Evolutionary conservation across 1,140 invertebrate species (phyloP).

Genomic region (Drosophila kurseongensis): DNA sequence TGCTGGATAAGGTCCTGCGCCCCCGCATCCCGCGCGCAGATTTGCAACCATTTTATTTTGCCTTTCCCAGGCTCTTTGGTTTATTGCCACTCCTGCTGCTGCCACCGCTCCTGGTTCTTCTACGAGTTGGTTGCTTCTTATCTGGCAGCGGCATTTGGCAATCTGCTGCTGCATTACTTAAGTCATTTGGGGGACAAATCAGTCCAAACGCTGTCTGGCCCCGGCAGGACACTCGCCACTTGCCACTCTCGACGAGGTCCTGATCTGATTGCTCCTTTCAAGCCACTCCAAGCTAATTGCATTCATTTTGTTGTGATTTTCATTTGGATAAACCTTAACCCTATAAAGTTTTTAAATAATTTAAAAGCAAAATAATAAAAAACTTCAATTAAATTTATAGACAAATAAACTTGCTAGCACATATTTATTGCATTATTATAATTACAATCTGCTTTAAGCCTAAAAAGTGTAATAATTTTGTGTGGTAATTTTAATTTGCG

Average conservation of each 20-base stretch:
- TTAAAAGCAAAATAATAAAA: no score
- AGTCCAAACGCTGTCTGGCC: constrained; percentile 25
- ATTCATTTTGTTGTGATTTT: constrained; percentile 21
- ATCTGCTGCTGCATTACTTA: constrained; percentile 65
- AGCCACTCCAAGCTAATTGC: constrained; percentile 34
- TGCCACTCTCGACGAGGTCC: constrained; percentile 5
- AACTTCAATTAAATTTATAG: no score
- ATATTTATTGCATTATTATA: no score
- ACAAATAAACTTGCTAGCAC: no score
- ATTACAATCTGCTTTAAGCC: no score
- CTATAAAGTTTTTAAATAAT: no score
- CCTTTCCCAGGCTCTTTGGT: constrained; percentile 43
- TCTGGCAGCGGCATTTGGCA: constrained; percentile 44
- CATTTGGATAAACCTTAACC: neutral
- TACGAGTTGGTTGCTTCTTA: constrained; percentile 27
- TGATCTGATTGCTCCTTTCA: constrained; percentile 23
- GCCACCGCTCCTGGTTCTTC: constrained; percentile 8
- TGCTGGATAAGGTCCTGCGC: constrained; percentile 4
- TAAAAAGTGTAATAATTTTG: no score
- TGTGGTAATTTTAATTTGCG: no score
- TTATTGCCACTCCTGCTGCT: constrained; percentile 12
- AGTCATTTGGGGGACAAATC: constrained; percentile 60
- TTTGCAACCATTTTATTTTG: constrained; percentile 50
- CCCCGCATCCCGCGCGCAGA: constrained; percentile 38
- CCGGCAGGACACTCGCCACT: constrained; percentile 18